phyloP scores from a whole-genome alignment of 2,888 invertebrate genomes.

The Cosmia pyralina region DNA sequence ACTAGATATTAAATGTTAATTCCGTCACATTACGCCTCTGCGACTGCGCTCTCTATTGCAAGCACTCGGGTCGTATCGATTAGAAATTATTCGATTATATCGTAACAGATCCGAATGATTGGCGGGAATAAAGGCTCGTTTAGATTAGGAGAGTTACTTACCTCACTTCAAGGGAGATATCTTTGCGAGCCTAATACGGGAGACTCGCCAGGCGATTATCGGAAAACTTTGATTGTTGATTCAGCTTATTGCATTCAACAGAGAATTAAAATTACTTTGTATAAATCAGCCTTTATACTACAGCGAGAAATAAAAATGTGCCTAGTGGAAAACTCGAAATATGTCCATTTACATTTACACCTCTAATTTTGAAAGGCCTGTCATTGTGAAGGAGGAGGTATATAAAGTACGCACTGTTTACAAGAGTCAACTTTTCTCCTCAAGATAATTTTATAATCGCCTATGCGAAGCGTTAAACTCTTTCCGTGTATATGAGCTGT shows the following conservation, averaged over 20 bases:
- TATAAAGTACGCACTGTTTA: too few relatives aligned
- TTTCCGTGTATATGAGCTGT: neutral
- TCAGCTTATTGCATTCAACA: too few relatives aligned
- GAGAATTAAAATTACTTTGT: too few relatives aligned
- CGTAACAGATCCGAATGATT: slow-evolving; percentile 44
- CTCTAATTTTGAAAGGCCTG: too few relatives aligned
- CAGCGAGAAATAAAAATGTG: too few relatives aligned
- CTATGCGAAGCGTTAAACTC: neutral
- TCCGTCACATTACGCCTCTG: slow-evolving; percentile 54
- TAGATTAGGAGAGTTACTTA: neutral
- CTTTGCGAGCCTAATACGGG: neutral
- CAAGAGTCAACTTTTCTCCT: neutral
- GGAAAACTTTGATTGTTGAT: too few relatives aligned
- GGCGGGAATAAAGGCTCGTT: neutral
- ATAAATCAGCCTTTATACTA: too few relatives aligned
- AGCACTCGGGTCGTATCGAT: slow-evolving; percentile 43
- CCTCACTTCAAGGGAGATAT: too few relatives aligned
- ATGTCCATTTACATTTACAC: too few relatives aligned
- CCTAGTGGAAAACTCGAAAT: too few relatives aligned
- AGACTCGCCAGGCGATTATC: neutral
- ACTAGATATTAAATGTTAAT: slow-evolving; percentile 43
- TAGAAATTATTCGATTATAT: slow-evolving; percentile 60
- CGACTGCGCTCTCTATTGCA: slow-evolving; percentile 38
- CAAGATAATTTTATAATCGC: neutral
- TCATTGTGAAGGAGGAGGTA: too few relatives aligned